Base-by-base conservation (phyloP, 1,140 invertebrate species). In the Caenorhabditis inopinata region DNA sequence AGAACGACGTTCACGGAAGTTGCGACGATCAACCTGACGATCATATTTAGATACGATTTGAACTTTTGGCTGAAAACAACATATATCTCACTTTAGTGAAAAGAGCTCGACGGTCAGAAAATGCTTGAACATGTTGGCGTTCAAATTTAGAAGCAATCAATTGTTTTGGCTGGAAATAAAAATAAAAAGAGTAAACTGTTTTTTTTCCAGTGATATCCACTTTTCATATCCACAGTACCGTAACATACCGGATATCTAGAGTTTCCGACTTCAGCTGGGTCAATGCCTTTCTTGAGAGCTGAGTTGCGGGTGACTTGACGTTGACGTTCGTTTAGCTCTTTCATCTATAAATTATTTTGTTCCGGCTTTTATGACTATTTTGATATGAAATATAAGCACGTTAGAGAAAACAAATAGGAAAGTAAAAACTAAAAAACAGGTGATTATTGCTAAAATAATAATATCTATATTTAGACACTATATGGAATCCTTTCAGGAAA, bases 91-190 rank as follows among this genome's bases (percentile, higher is more conserved):
- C 95, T 90, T 95, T 95, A 90, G 96, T 93, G 90, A 96, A 97
- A 82, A 97, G 91, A 87, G 94, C 93, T 91, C 95, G 95, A 91
- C 97, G 96, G 91, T 97, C 95, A 85, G 93, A 94, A 89, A 96
- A 98, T 83, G 95, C 95, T 91, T 96, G 93, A 89, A 95, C 95
- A 91, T 98, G 96, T 90, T 96, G 94, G 90, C 96, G 92, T 91
- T 99, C 96, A 91, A 97, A 98, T 92, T 98, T 98, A 90, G 95
- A 97, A 90, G 95, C 95, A 87, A 98, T 94, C 92, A 95, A 94
- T 89, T 98, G 95, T 92, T 98, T 98, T 86, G 96, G 96, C 79
- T 80, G 49, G 7, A 48, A 53, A 12, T 75, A n/a, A n/a, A n/a
- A n/a, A n/a, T n/a, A n/a, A n/a, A n/a, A n/a, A n/a, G n/a, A n/a